phyloP scores from a whole-genome alignment of 2,888 invertebrate species.

The Trichogramma dendrolimi region DNA sequence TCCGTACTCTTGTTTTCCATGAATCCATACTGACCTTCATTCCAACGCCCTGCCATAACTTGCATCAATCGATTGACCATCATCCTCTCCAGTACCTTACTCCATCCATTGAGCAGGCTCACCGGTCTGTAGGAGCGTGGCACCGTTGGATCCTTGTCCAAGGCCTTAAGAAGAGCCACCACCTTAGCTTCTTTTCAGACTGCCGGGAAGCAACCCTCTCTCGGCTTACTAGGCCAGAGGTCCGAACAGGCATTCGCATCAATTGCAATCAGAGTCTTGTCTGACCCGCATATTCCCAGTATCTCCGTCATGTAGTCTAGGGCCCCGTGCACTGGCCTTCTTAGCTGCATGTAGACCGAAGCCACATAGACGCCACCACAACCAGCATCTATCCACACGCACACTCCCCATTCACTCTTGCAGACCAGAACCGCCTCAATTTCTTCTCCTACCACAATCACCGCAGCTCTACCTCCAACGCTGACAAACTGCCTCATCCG shows the following conservation, averaged over 20 bases:
- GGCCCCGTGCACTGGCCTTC: conserved; percentile 1
- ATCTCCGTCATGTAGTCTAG: conserved; percentile 15
- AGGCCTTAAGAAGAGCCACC: not conserved
- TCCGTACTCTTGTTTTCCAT: too few relatives aligned
- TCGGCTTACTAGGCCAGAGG: conserved; percentile 23
- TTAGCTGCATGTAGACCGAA: conserved; percentile 22
- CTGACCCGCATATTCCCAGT: not conserved
- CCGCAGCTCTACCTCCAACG: conserved; percentile 11
- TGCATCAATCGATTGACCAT: conserved; percentile 3
- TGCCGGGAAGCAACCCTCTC: not conserved
- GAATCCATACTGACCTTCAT: conserved; percentile 12
- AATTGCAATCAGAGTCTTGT: conserved; percentile 21
- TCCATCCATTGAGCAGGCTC: not conserved
- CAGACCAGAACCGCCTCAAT: conserved; percentile 4
- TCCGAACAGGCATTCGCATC: conserved; percentile 30
- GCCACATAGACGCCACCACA: conserved; percentile 18
- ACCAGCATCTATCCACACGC: conserved; percentile 18
- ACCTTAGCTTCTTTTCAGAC: too few relatives aligned
- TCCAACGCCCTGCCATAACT: not conserved
- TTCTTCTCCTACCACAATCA: not conserved
- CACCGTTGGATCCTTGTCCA: not conserved
- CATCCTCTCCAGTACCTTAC: conserved; percentile 12
- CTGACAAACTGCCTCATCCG: conserved; percentile 7
- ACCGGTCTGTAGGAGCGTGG: conserved; percentile 12
- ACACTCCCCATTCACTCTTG: conserved; percentile 6